Conservation (phyloP, 1,140 invertebrate species). For the Plectus sambesii region DNA sequence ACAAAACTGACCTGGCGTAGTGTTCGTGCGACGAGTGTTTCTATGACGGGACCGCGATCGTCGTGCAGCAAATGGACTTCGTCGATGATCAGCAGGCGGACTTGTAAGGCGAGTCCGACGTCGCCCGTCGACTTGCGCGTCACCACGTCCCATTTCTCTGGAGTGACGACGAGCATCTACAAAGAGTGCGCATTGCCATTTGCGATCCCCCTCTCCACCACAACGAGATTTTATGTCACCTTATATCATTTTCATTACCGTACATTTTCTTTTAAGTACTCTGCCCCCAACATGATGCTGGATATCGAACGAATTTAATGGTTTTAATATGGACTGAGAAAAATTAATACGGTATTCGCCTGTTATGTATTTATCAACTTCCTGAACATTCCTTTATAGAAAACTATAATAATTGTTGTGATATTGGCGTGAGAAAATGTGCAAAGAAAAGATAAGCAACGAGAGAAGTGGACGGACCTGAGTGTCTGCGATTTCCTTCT, state of each 20-base stretch:
- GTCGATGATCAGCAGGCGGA: constrained; percentile 90
- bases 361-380: no score
- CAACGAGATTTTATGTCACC: no score
- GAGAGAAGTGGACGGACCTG: constrained; percentile 55
- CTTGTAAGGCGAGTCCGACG: constrained; percentile 73
- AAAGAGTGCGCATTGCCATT: constrained; percentile 7
- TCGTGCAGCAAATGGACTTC: constrained; percentile 96
- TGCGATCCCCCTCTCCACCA: no score
- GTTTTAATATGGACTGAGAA: no score
- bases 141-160: constrained; percentile 99
- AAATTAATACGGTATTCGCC: no score
- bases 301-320: no score
- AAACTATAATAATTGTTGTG: no score
- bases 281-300: no score
- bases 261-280: no score
- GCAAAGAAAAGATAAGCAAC: constrained; percentile 11
- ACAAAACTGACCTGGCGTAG: constrained; percentile 60
- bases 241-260: no score
- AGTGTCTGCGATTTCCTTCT: constrained; percentile 81
- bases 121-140: constrained; percentile 86
- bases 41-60: constrained; percentile 91
- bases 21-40: constrained; percentile 88
- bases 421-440: no score
- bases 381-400: no score
- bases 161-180: constrained; percentile 87